phyloP scores from a whole-genome alignment of 1,140 invertebrate species.

The Maconellicoccus hirsutus region DNA sequence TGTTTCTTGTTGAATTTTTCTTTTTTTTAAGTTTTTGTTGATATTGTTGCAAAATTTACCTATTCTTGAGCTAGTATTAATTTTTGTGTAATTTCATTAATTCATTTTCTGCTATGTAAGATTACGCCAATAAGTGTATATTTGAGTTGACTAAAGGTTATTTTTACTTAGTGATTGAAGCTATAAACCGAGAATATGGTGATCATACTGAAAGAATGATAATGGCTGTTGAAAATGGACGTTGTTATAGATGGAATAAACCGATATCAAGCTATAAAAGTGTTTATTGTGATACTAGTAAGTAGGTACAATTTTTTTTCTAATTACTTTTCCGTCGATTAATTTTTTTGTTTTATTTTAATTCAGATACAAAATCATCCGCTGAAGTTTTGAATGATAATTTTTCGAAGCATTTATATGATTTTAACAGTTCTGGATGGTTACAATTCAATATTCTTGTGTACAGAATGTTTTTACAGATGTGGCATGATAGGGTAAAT shows the following conservation, averaged over 20 bases:
- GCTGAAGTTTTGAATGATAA: slow-evolving; percentile 14
- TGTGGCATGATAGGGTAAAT: slow-evolving; percentile 54
- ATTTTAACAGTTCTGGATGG: slow-evolving; percentile 43
- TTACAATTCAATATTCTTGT: slow-evolving; percentile 54
- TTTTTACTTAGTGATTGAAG: slow-evolving; percentile 54
- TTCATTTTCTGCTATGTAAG: no score
- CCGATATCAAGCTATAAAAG: slow-evolving; percentile 2
- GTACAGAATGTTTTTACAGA: slow-evolving; percentile 54
- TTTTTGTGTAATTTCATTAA: no score
- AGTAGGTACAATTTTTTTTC: not conserved
- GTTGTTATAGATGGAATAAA: slow-evolving; percentile 38
- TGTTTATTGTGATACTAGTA: not conserved
- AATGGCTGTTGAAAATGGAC: slow-evolving; percentile 47
- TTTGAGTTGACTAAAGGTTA: no score
- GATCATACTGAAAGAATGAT: slow-evolving; percentile 48
- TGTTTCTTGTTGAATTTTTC: no score
- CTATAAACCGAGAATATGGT: slow-evolving; percentile 62
- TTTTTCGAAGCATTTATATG: slow-evolving; percentile 34
- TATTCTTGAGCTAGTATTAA: no score
- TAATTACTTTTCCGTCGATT: not conserved
- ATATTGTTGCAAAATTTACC: no score
- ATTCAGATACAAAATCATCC: not conserved
- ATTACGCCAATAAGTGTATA: no score
- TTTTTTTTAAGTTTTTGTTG: no score
- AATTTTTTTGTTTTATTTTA: slow-evolving; percentile 13